Conservation (phyloP, 2,797 vertebrate species). For the Takifugu ocellatus region DNA sequence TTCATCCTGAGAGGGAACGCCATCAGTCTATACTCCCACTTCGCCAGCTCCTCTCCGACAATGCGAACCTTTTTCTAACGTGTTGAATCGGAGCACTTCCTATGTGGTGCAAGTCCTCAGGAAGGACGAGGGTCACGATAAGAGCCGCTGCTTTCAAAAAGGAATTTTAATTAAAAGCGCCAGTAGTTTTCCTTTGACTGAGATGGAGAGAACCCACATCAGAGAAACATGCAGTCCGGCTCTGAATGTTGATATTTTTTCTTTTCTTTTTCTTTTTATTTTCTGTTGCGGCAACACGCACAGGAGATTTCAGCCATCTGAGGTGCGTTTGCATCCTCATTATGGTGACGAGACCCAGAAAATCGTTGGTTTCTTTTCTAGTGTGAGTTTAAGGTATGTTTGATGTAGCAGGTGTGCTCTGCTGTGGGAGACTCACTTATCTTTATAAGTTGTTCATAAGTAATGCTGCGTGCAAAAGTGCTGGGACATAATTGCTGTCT, state of each 20-base stretch:
- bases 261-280: neutral
- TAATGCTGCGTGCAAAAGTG: neutral
- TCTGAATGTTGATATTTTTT: constrained; percentile 29
- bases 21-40: constrained; percentile 4
- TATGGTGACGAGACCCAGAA: constrained; percentile 3
- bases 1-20: constrained; percentile 23
- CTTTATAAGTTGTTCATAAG: constrained; percentile 10
- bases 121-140: constrained; percentile 30
- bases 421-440: constrained; percentile 7
- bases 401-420: neutral
- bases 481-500: constrained; percentile 18
- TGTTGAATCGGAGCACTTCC: constrained; percentile 18
- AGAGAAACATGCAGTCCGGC: constrained; percentile 6
- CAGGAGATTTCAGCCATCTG: constrained; percentile 1
- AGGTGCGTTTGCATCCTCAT: neutral
- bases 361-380: constrained; percentile 14
- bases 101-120: constrained; percentile 14
- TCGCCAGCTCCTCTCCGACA: constrained; percentile 11
- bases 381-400: neutral
- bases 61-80: neutral
- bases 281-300: too few relatives aligned
- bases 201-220: neutral
- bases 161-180: constrained; percentile 46
- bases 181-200: constrained; percentile 20
- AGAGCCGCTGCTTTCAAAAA: constrained; percentile 30